phyloP scores from a whole-genome alignment of 1,140 invertebrate genomes.

The Philaenus spumarius region DNA sequence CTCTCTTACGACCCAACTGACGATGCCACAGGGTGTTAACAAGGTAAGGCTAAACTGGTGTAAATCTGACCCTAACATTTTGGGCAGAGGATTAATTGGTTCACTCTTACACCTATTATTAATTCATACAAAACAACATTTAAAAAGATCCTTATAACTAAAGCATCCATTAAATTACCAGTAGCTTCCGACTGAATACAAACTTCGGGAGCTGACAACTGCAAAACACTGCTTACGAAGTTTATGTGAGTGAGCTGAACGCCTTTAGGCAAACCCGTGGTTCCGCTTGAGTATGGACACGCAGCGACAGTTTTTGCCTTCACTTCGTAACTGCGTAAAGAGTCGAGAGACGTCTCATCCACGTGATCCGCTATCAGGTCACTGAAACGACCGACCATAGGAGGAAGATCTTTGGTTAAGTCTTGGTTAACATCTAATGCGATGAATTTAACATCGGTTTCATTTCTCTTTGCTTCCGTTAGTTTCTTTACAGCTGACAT shows the following conservation, averaged over 20 bases:
- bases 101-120: too few relatives aligned
- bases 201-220: background rate
- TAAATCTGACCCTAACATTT: too few relatives aligned
- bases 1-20: too few relatives aligned
- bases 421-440: background rate
- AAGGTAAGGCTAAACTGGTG: too few relatives aligned
- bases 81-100: too few relatives aligned
- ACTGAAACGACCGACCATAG: background rate
- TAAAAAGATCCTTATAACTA: too few relatives aligned
- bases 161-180: too few relatives aligned
- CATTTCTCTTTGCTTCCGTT: background rate
- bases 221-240: slow-evolving; percentile 38
- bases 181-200: too few relatives aligned
- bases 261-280: slow-evolving; percentile 77
- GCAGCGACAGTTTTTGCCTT: slow-evolving; percentile 29
- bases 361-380: slow-evolving; percentile 10
- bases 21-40: too few relatives aligned
- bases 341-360: background rate
- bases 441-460: background rate
- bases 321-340: background rate
- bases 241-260: slow-evolving; percentile 73
- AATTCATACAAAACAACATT: too few relatives aligned
- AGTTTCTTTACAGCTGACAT: background rate
- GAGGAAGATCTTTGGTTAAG: background rate
- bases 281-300: slow-evolving; percentile 57